phyloP scores from a whole-genome alignment of 2,888 invertebrate species.

The Pyrrhia umbra region DNA sequence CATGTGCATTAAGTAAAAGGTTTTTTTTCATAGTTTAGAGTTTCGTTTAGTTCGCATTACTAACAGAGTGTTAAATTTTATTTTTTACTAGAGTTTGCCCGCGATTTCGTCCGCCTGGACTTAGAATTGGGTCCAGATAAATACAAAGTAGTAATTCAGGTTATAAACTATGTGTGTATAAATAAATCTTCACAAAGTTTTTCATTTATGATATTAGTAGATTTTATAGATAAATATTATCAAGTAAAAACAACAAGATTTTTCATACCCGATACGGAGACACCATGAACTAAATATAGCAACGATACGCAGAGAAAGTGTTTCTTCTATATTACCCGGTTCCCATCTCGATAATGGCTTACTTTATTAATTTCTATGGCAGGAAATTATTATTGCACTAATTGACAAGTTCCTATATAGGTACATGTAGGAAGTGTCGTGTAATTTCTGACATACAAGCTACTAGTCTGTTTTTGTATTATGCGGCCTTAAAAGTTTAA shows the following conservation, averaged over 20 bases:
- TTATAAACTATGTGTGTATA: too few relatives aligned
- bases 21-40: too few relatives aligned
- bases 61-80: too few relatives aligned
- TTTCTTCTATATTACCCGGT: conserved; percentile 16
- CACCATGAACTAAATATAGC: background rate
- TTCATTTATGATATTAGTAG: too few relatives aligned
- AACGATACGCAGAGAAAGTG: conserved; percentile 36
- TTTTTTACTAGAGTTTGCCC: too few relatives aligned
- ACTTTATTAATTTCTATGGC: conserved; percentile 41
- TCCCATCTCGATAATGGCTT: conserved; percentile 37
- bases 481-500: background rate
- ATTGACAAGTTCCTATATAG: conserved; percentile 36
- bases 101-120: too few relatives aligned
- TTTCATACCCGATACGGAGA: background rate
- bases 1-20: too few relatives aligned
- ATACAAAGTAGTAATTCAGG: too few relatives aligned
- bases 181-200: too few relatives aligned
- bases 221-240: background rate
- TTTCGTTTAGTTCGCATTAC: too few relatives aligned
- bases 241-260: background rate
- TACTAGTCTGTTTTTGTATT: conserved; percentile 1
- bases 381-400: conserved; percentile 51
- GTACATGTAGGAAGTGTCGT: conserved; percentile 5
- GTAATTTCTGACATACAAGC: background rate
- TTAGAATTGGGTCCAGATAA: too few relatives aligned